Evolutionary conservation across 2,888 invertebrate genomes (phyloP), one percentile per base, ranked within the genome.

Genomic region (Nemoura dubitans): DNA sequence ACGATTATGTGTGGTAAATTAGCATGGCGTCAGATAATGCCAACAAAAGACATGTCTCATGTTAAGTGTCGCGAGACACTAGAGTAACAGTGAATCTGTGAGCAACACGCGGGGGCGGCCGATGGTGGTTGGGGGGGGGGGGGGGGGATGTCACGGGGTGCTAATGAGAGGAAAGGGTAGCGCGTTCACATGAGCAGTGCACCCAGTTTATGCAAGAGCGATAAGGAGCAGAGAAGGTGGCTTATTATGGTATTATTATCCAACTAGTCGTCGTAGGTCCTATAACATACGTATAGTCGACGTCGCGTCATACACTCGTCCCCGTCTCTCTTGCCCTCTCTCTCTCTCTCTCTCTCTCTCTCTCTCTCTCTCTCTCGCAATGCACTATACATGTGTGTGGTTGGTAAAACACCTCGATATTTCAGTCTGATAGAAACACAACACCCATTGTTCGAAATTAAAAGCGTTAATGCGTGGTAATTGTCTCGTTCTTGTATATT

Each of bases 11-110:
- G 59, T 21, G 59, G 59, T 59, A 59, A 59, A 59, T 59, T 59
- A 59, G 59, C 59, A 59, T 59, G 59, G 59, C 21, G 14, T 59
- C 59, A 59, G 59, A 59, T 59, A 59, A 59, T 59, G 59, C 59
- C 59, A 59, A 59, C 59, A 59, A 59, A 59, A 59, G 59, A 21
- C 59, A 59, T 59, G 59, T 59, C 21, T 59, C 59, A 7, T 14
- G 59, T 59, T 59, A 59, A 59, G 59, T 59, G 59, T 59, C 59
- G 59, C 59, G 16, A 59, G 59, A 59, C 59, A 59, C 59, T 59
- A 10, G 16, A 59, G 16, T 21, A 21, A 59, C 59, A 59, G 59
- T 59, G 59, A 59, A 59, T 59, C 10, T 59, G 59, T 59, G 59
- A 21, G 59, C 59, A 16, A 59, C 59, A 16, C 59, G 59, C 59